These are phyloP conservation scores for Nipponacmea schrenckii DNA, from an alignment of 2,888 invertebrate genomes.

Conservation along the genomic window DNA sequence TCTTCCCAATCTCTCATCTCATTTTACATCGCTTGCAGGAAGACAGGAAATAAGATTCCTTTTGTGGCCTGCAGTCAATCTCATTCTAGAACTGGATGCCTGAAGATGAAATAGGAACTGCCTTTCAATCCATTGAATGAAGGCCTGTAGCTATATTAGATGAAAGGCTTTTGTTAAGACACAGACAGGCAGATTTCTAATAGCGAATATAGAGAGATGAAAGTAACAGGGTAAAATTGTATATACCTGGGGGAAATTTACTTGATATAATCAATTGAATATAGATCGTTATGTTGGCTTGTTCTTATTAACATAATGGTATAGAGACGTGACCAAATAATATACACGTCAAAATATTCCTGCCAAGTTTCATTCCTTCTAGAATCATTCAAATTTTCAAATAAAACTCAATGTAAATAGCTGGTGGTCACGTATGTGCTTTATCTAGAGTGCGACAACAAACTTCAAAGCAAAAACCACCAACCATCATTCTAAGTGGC, in stretches of 20 bases:
- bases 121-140: conserved; percentile 19
- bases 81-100: conserved; percentile 12
- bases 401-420: no score
- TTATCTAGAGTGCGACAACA: no score
- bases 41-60: conserved; percentile 19
- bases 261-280: conserved; percentile 1
- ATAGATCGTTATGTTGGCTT: conserved; percentile 6
- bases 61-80: conserved; percentile 5
- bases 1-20: conserved; percentile 10
- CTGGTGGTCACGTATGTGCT: no score
- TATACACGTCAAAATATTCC: no score
- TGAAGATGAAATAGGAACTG: conserved; percentile 18
- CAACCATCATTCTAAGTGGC: no score
- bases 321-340: no score
- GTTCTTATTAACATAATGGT: not conserved
- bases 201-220: not conserved
- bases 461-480: no score
- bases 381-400: no score
- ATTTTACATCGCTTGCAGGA: conserved; percentile 12
- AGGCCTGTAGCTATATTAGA: conserved; percentile 14
- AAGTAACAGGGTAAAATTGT: conserved; percentile 1
- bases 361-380: no score
- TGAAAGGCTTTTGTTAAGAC: conserved; percentile 14
- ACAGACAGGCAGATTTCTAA: conserved; percentile 3
- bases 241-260: not conserved